Conservation (phyloP, 2,888 invertebrate species). For the Temnothorax unifasciatus region DNA sequence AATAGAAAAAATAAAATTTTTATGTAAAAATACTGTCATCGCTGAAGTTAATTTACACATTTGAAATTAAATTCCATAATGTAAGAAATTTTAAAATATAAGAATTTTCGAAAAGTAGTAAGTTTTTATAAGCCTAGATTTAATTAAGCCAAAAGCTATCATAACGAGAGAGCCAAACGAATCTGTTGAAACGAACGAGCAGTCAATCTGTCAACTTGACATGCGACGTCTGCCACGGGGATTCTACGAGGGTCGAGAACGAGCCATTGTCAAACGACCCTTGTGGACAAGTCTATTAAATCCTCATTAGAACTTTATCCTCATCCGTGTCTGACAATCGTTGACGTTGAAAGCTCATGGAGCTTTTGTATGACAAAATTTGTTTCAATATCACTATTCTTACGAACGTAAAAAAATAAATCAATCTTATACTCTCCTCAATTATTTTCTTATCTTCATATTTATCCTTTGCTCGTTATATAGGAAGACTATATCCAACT, state of each 20-base stretch:
- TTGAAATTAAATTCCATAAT: not conserved
- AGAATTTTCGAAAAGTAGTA: not conserved
- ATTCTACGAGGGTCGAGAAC: conserved; percentile 76
- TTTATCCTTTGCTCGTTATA: not conserved
- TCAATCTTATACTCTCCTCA: not conserved
- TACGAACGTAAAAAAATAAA: not conserved
- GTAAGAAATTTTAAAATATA: not conserved
- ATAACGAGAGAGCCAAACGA: conserved; percentile 36
- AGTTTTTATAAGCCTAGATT: not conserved
- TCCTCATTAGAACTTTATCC: conserved; percentile 81
- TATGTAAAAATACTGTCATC: not conserved
- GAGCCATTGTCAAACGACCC: conserved; percentile 78
- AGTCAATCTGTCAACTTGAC: conserved; percentile 77
- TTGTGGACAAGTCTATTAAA: conserved; percentile 80
- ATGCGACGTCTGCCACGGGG: conserved; percentile 74
- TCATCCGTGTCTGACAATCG: conserved; percentile 63
- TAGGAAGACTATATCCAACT: not conserved
- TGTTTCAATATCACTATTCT: not conserved
- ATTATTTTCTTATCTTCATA: conserved; percentile 6
- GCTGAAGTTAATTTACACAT: not conserved
- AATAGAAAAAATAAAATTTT: not conserved
- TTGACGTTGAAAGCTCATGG: conserved; percentile 40
- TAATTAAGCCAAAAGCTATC: not conserved
- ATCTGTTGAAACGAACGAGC: conserved; percentile 75
- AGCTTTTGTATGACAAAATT: not conserved